Base-by-base conservation (phyloP, 2,888 invertebrate species). In the Pollenia labialis region DNA sequence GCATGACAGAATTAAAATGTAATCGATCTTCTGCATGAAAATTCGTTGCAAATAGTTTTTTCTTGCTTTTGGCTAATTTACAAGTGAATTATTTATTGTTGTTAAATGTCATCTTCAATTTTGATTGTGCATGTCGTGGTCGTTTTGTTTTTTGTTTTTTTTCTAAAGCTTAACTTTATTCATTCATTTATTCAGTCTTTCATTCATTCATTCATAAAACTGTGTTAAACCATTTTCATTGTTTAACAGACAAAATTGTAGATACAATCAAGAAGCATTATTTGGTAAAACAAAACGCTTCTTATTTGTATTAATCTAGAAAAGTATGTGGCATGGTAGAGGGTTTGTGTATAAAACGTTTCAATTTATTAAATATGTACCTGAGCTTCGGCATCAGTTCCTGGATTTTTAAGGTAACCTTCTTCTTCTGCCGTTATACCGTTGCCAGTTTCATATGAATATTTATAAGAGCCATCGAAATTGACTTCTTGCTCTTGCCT, bases 401-500 rank as follows among this genome's bases (percentile, higher is more conserved):
- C 95, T 32, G 94, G 93, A 90, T 95, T 94, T 90, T 95, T 95
- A 85, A 95, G 91, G 89, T 94, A 94, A 48, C 95, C 95, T 90
- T 94, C 93, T 91, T 95, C 95, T 90, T 95, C 94, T 8, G 94
- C 95, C 7, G 92, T 91, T 88, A 95, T 95, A 62, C 95, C 94
- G 89, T 95, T 95, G 16, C 94, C 95, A 23, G 95, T 95, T 92
- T 95, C 95, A 87, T 95, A 95, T 80, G 90, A 89, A 84, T 91
- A 93, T 88, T 93, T 93, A 85, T 93, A 93, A 76, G 95, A 95
- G 87, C 96, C 96, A 92, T 96, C 96, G 46, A 95, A 95, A 90
- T 96, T 96, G 23, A 96, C 94, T 90, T 95, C 95, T 89, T 96
- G 95, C 88, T 96, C 95, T 91, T 96, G 96, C 79, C 95, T 92